These are phyloP conservation scores for Lytechinus variegatus DNA, from an alignment of 35 echinoderm and acorn worm genomes.

Conservation along the genomic window DNA sequence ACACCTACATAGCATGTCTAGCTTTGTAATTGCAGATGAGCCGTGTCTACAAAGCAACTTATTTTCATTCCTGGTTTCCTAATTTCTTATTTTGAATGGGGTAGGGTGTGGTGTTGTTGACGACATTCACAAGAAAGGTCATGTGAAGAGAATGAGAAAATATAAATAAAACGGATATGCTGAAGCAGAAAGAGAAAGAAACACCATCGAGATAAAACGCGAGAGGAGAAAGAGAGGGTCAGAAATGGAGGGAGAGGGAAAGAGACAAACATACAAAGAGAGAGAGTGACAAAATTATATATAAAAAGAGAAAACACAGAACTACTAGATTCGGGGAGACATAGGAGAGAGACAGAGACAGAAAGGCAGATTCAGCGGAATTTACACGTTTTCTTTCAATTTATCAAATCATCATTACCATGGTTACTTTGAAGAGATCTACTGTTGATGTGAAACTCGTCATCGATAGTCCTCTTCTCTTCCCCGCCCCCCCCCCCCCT, in stretches of 20 bases:
- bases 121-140: neutral
- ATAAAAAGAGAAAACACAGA: neutral
- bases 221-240: no score
- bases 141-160: no score
- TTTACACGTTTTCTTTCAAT: neutral
- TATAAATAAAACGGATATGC: no score
- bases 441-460: neutral
- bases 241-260: neutral
- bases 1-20: neutral
- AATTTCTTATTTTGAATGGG: no score
- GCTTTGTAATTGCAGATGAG: neutral
- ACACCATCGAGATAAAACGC: no score
- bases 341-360: neutral
- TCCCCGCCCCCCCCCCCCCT: neutral
- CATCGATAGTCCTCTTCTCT: neutral
- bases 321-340: no score
- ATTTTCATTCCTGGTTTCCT: no score
- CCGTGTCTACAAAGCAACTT: no score
- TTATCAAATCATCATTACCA: neutral
- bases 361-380: neutral
- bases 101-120: neutral
- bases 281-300: neutral
- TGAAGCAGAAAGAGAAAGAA: no score
- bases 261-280: neutral
- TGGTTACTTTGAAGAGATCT: neutral